Evolutionary conservation across 2,113 vertebrate genomes (phyloP).

Genomic region (Tupaia chinensis): DNA sequence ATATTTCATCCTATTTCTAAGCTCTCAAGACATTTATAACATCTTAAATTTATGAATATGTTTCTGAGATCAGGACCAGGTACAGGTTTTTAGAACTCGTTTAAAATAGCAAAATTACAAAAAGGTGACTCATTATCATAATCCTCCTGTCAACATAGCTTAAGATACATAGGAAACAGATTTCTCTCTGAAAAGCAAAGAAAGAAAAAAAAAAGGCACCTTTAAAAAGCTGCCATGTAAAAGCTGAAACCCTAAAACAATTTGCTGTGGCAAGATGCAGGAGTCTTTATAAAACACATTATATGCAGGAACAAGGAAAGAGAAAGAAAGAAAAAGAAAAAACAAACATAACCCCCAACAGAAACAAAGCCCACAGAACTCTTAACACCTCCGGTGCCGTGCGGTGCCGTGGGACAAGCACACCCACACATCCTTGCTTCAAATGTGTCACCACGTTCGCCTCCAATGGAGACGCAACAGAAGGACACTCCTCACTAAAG

Average conservation of each 20-base stretch:
- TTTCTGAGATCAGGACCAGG: not conserved
- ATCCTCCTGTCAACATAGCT: constrained; percentile 16
- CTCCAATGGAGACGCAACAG: constrained; percentile 10
- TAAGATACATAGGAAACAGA: not conserved
- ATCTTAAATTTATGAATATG: not conserved
- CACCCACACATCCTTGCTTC: constrained; percentile 8
- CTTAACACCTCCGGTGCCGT: no score
- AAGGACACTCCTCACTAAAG: not conserved
- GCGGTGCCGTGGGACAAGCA: not conserved
- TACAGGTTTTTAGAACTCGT: constrained; percentile 26
- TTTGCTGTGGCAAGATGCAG: not conserved
- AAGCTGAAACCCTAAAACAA: constrained; percentile 14
- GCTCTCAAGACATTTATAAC: not conserved
- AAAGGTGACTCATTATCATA: constrained; percentile 31
- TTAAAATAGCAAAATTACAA: constrained; percentile 52
- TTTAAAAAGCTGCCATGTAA: not conserved
- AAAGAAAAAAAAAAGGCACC: not conserved
- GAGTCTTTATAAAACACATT: not conserved
- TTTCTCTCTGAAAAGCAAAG: not conserved
- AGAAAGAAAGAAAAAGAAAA: not conserved
- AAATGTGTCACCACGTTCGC: not conserved
- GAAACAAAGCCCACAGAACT: not conserved
- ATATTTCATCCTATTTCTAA: constrained; percentile 43
- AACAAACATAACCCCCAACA: not conserved
- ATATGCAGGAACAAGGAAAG: constrained; percentile 3